These are phyloP conservation scores for Leucophenga varia DNA, from an alignment of 1,140 invertebrate genomes.

Conservation along the genomic window DNA sequence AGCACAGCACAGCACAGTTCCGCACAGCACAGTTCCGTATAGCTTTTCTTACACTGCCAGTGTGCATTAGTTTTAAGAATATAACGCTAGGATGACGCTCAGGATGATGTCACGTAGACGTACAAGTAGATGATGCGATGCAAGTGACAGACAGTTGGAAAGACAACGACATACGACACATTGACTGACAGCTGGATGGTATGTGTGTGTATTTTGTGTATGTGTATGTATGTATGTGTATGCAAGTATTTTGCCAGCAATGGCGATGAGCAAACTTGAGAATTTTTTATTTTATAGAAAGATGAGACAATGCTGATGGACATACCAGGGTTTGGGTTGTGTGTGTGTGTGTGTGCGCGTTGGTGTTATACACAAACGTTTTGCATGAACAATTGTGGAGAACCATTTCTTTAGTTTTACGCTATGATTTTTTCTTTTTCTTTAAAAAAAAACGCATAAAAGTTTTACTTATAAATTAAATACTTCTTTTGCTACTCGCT, in stretches of 20 bases:
- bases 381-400: not conserved
- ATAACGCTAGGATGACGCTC: slow-evolving; percentile 22
- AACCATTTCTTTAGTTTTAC: no score
- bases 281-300: not conserved
- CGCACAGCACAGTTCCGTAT: no score
- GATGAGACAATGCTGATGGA: no score
- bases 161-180: slow-evolving; percentile 55
- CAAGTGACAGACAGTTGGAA: slow-evolving; percentile 54
- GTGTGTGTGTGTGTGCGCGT: no score
- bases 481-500: no score
- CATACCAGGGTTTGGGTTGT: no score
- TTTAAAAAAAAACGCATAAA: no score
- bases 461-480: no score
- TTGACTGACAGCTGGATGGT: slow-evolving; percentile 54
- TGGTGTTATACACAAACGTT: no score
- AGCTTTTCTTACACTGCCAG: slow-evolving; percentile 4
- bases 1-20: not conserved
- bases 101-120: slow-evolving; percentile 52
- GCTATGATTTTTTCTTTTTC: no score
- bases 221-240: slow-evolving; percentile 7
- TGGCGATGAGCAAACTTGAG: no score
- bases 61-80: slow-evolving; percentile 16
- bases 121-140: slow-evolving; percentile 52
- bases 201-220: slow-evolving; percentile 11
- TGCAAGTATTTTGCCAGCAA: not conserved